Evolutionary conservation across 2,113 vertebrate species (phyloP), one percentile per base, ranked within the genome.

Genomic region (Pseudorhombus dupliciocellatus): DNA sequence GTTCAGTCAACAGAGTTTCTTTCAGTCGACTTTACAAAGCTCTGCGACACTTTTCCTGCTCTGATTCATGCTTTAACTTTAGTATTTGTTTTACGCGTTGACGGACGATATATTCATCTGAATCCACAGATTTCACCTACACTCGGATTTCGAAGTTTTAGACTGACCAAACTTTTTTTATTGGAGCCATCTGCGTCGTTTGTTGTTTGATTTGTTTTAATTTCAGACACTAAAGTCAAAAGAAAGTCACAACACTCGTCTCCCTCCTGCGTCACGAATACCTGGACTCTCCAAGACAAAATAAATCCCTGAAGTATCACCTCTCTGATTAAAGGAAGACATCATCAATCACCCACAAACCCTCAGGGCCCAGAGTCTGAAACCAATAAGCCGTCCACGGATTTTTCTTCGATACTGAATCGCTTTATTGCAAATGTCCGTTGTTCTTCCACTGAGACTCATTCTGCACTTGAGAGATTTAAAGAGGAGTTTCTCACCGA

Each of bases 251-350:
- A 12, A 11, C 10, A 12, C 8, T 34, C 34, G 11, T 34, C 34
- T 34, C 34, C 34, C 34, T 42, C 15, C 15, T 5, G 40, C 16
- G 40, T 42, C 62, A 66, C 54, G 74, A 83, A 71, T 74, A 84
- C 70, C 85, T 74, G 55, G 78, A 78, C 64, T 37, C 22, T 37
- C n/a, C 10, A 22, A 22, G 46, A 50, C 18, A 58, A 52, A 79
- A 71, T 60, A 66, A 69, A 65, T 11, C 9, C 21, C 63, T 78
- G 82, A 88, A 72, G 67, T 87, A 90, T 85, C 66, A 64, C 73
- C 75, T 65, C 81, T 79, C 77, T 87, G 87, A 87, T 86, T 86
- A 87, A 81, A 86, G 48, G 58, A 73, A 62, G 81, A 81, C 75
- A 70, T 84, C 83, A 88, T 88, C 87, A 84, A 83, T 90, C 85